A percentile compares a stretch with the other conserved stretches of the same genome.
phyloP scores from a whole-genome alignment of 2,888 invertebrate species.

The Epirrhoe tristata region DNA sequence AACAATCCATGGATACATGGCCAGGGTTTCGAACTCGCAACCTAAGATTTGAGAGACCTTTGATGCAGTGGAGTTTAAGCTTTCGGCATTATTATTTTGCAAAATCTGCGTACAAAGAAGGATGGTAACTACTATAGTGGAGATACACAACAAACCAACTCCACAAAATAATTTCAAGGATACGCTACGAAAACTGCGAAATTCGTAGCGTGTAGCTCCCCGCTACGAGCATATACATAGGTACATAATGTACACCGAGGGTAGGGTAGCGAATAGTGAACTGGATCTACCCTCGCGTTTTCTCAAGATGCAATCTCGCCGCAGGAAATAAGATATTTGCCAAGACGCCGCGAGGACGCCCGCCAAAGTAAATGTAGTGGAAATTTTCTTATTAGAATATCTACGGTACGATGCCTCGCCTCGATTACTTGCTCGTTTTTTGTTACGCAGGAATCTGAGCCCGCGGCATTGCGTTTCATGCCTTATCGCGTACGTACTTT shows the following conservation, averaged over 20 bases:
- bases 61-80: no score
- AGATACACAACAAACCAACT: slow-evolving; percentile 8
- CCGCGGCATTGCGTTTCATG: slow-evolving; percentile 65
- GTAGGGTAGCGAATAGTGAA: slow-evolving; percentile 79
- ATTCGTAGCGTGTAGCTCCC: slow-evolving; percentile 49
- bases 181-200: slow-evolving; percentile 42
- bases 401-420: slow-evolving; percentile 83
- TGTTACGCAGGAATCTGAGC: slow-evolving; percentile 75
- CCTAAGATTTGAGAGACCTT: no score
- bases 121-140: neutral
- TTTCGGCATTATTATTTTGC: neutral
- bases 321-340: slow-evolving; percentile 86
- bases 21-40: no score
- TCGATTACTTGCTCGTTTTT: slow-evolving; percentile 74
- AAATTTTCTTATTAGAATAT: slow-evolving; percentile 86
- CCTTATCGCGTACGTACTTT: slow-evolving; percentile 61
- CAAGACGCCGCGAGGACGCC: slow-evolving; percentile 84
- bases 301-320: slow-evolving; percentile 86
- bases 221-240: slow-evolving; percentile 30
- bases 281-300: slow-evolving; percentile 82
- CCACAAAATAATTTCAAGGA: slow-evolving; percentile 41
- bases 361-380: slow-evolving; percentile 86
- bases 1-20: no score
- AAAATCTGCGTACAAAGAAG: neutral
- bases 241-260: slow-evolving; percentile 44